Evolutionary conservation across 2,113 vertebrate species (phyloP), one percentile per base, ranked within the genome.

Genomic region (Anarhynchus alexandrinus): DNA sequence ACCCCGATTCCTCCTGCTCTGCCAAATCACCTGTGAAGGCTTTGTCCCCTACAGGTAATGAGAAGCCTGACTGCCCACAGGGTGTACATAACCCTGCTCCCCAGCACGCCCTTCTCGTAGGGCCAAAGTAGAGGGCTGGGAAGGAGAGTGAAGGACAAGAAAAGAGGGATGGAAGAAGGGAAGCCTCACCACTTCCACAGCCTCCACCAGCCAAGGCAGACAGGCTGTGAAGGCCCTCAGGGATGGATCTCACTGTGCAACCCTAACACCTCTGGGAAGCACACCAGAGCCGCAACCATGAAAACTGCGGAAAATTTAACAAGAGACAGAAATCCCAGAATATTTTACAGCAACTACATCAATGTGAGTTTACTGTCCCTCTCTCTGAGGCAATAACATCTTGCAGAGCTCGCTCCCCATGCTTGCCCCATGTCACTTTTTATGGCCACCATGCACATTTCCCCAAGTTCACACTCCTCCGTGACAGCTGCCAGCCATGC

Each of bases 201-300:
- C 32, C 22, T 77, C 42, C 62, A 86, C 69, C 40, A 78, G 32
- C 19, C 42, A 52, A 64, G 51, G 19, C n/a, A 90, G 55, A 71
- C 5, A 4, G 49, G 26, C n/a, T 0, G 0, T 5, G 17, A 78
- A 85, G 27, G 25, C 1, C 0, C 65, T 73, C 5, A 83, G 43
- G 62, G 36, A 17, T 71, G 62, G 34, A 16, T 71, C 70, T 42
- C 54, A 52, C 32, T 29, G 43, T 3, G 21, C 73, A 74, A 34
- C 25, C 20, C 59, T 32, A 77, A 72, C 12, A 19, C 22, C 20
- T 40, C 51, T 71, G 55, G 59, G 73, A 66, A 82, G 34, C 2
- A 2, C 40, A 19, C 9, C 72, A 43, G 34, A 87, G 51, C 0
- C 1, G 18, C 12, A n/a, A 55, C 34, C 40, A 51, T 6, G 17